Conservation (phyloP, 2,797 vertebrate species). For the Petrocephalus sullivani region DNA sequence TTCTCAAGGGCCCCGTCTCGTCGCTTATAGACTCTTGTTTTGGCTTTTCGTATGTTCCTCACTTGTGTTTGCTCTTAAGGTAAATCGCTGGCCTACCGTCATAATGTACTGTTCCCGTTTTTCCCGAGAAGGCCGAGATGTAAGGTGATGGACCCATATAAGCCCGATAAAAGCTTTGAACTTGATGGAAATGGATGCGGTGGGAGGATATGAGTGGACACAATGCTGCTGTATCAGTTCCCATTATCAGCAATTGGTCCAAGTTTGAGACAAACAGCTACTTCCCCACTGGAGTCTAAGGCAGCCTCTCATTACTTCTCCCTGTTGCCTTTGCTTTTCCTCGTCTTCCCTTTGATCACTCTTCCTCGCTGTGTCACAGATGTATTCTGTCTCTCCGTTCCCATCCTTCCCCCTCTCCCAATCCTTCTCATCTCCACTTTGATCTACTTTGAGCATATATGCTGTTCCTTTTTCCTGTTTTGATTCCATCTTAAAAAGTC, state of each 20-base stretch:
- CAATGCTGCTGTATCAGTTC: background rate
- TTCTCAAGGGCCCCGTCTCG: background rate
- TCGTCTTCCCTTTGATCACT: conserved; percentile 59
- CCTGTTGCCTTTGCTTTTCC: conserved; percentile 7
- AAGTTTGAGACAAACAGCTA: conserved; percentile 12
- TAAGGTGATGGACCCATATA: background rate
- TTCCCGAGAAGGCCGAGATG: background rate
- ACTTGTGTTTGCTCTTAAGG: background rate
- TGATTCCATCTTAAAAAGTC: background rate
- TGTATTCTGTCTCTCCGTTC: background rate
- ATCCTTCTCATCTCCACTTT: conserved; percentile 19
- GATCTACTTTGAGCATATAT: conserved; percentile 10
- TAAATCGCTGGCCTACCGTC: background rate
- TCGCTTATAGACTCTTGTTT: background rate
- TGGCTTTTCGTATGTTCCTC: background rate
- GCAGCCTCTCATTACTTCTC: conserved; percentile 36
- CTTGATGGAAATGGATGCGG: background rate
- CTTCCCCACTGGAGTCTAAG: background rate
- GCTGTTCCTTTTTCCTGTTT: conserved; percentile 18
- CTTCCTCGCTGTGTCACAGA: conserved; percentile 41
- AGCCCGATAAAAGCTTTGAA: background rate
- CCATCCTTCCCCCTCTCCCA: background rate
- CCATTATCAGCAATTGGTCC: background rate
- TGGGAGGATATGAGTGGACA: background rate
- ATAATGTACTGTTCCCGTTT: background rate